A percentile compares a stretch with the other conserved stretches of the same genome.
These are phyloP conservation scores for Acanthurus lineatus DNA, from an alignment of 2,797 vertebrate species.

Conservation along the genomic window DNA sequence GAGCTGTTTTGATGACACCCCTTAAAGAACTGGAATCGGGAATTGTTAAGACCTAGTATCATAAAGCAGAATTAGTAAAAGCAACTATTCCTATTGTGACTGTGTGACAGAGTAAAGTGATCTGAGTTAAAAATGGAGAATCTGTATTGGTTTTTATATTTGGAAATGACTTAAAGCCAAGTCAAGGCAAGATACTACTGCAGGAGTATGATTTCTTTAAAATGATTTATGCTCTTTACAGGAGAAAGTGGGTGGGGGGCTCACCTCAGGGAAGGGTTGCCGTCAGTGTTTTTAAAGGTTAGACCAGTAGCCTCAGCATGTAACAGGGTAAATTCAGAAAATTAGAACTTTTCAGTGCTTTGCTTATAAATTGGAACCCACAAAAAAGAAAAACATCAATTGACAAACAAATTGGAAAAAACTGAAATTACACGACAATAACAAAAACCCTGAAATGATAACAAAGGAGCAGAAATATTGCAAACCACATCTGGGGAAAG, in stretches of 20 bases:
- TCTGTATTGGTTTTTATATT: no score
- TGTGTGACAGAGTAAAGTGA: no score
- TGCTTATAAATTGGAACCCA: not conserved
- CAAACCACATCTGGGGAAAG: not conserved
- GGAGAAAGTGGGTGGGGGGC: not conserved
- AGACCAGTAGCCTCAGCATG: conserved; percentile 5
- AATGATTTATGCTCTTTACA: conserved; percentile 41
- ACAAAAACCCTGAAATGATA: not conserved
- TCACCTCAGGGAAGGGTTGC: conserved; percentile 31
- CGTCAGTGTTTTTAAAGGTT: conserved; percentile 33
- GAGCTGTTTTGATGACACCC: no score
- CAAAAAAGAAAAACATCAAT: not conserved
- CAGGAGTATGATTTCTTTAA: conserved; percentile 43
- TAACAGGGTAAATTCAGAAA: not conserved
- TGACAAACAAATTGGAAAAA: not conserved
- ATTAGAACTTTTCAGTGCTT: not conserved
- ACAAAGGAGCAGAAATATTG: not conserved
- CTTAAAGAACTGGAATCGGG: no score
- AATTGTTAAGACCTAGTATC: no score
- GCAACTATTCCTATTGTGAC: no score
- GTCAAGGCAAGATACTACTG: conserved; percentile 5
- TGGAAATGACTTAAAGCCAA: not conserved
- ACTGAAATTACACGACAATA: not conserved
- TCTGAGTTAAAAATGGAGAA: no score
- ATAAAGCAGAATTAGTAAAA: no score